Evolutionary conservation across 2,888 invertebrate genomes (phyloP).

Genomic region (Drosophila acutilabella): DNA sequence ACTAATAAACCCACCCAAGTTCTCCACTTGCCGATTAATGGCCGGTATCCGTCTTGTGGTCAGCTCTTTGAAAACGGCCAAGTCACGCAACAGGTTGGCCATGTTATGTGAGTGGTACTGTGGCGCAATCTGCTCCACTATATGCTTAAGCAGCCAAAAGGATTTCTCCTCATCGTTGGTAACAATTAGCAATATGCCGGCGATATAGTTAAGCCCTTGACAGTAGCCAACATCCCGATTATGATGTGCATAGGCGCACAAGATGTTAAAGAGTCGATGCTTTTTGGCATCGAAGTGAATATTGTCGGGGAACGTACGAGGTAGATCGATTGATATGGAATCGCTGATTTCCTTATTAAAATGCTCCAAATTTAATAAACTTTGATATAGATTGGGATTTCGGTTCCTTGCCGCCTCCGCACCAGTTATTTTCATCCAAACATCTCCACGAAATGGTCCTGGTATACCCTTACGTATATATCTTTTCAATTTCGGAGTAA

Average conservation of each 20-base stretch:
- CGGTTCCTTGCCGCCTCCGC: slow-evolving; percentile 89
- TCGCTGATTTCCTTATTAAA: slow-evolving; percentile 90
- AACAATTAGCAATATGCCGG: slow-evolving; percentile 92
- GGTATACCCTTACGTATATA: slow-evolving; percentile 97
- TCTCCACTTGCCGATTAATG: slow-evolving; percentile 92
- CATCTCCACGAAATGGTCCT: slow-evolving; percentile 88
- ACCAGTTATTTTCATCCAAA: slow-evolving; percentile 95
- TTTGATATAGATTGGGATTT: slow-evolving; percentile 88
- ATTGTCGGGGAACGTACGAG: slow-evolving; percentile 97
- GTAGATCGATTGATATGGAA: slow-evolving; percentile 94
- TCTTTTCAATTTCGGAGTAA: slow-evolving; percentile 91
- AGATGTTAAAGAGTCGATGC: slow-evolving; percentile 92
- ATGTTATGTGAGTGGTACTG: slow-evolving; percentile 96
- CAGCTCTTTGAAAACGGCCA: slow-evolving; percentile 94
- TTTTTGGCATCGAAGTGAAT: slow-evolving; percentile 92
- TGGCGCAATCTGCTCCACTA: slow-evolving; percentile 94
- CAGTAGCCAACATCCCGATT: slow-evolving; percentile 96
- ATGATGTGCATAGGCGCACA: slow-evolving; percentile 95
- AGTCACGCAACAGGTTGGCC: slow-evolving; percentile 95
- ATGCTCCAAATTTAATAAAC: slow-evolving; percentile 88
- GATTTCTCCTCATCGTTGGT: slow-evolving; percentile 96
- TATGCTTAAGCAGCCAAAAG: slow-evolving; percentile 96
- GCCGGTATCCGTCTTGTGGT: slow-evolving; percentile 93
- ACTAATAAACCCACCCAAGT: slow-evolving; percentile 87
- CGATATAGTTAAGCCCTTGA: slow-evolving; percentile 97